phyloP scores from a whole-genome alignment of 1,140 invertebrate species.

The Wiebesia pumilae region DNA sequence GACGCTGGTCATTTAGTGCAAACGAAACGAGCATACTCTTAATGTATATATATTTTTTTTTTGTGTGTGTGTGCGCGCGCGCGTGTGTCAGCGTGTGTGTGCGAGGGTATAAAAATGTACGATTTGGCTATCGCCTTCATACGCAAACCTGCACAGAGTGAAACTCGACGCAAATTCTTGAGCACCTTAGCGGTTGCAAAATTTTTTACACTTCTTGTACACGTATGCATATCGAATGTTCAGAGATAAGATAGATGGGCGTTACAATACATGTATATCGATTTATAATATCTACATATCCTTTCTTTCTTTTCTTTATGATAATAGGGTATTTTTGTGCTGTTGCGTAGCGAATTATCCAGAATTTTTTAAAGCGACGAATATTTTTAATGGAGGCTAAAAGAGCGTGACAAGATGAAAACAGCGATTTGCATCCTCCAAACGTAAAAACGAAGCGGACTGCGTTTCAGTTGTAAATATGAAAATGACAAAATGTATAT shows the following conservation, averaged over 20 bases:
- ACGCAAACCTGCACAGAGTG: background rate
- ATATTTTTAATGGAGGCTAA: slow-evolving; percentile 12
- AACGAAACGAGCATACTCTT: background rate
- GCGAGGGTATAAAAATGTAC: background rate
- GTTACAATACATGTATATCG: slow-evolving; percentile 16
- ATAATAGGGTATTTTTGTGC: background rate
- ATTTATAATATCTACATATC: slow-evolving; percentile 14
- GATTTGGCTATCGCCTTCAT: background rate
- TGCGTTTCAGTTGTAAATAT: slow-evolving; percentile 40
- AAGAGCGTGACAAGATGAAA: slow-evolving; percentile 16
- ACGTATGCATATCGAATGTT: background rate
- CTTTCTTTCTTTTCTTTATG: background rate
- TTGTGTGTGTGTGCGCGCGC: no score
- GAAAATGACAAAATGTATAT: slow-evolving; percentile 45
- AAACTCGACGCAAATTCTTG: slow-evolving; percentile 13
- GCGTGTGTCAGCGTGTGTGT: no score
- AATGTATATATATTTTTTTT: background rate
- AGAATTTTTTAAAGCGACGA: slow-evolving; percentile 19
- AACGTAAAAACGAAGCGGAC: slow-evolving; percentile 5
- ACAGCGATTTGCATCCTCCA: slow-evolving; percentile 22
- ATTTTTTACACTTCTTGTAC: background rate
- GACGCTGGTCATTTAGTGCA: background rate
- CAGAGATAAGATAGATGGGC: slow-evolving; percentile 13
- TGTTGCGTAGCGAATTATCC: slow-evolving; percentile 5
- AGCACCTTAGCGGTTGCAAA: background rate